Evolutionary conservation across 2,797 vertebrate species (phyloP), one percentile per base, ranked within the genome.

Genomic region (Streptopelia turtur): DNA sequence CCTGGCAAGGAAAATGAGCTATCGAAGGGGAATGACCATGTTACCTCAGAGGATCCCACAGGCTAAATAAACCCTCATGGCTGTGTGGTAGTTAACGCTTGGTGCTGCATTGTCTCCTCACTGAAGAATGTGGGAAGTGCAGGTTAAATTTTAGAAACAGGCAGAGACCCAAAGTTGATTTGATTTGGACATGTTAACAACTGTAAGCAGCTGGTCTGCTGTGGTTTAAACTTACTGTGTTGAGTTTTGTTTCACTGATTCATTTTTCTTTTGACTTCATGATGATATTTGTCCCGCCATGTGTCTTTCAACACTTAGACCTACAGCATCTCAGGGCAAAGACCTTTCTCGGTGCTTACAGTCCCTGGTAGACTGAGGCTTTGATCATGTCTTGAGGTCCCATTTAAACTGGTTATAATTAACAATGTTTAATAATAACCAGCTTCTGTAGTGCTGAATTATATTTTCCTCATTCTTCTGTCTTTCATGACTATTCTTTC

Each of bases 181-280:
- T 16, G 64, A 27, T 74, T 77, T 71, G 78, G 16, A 9, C 21
- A 21, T 1, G 6, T 18, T 18, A 66, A 17, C 66, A 66, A 13
- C 91, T 72, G 52, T 27, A 76, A 72, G 61, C 63, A 87, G 66
- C 37, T 86, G 79, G 16, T 93, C 30, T 90, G 35, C 55, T 83
- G 55, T 63, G 47, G 10, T 80, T 93, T 65, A 55, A 66, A 43
- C 49, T 53, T 84, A 45, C 63, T 87, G 8, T 12, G 5, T 69
- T 89, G 39, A 33, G 6, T 84, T 85, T 84, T 27, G 43, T 82
- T 94, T 74, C 33, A 27, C 31, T 70, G 13, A 28, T 59, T 45
- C 31, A n/a, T 85, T 59, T 71, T 72, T 43, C 35, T 17, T 82
- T 75, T 55, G 33, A 21, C n/a, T 79, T 66, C 20, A 2, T 86